Evolutionary conservation across 2,888 invertebrate genomes (phyloP), one percentile per base, ranked within the genome.

Genomic region (Philopedon plagiatum): DNA sequence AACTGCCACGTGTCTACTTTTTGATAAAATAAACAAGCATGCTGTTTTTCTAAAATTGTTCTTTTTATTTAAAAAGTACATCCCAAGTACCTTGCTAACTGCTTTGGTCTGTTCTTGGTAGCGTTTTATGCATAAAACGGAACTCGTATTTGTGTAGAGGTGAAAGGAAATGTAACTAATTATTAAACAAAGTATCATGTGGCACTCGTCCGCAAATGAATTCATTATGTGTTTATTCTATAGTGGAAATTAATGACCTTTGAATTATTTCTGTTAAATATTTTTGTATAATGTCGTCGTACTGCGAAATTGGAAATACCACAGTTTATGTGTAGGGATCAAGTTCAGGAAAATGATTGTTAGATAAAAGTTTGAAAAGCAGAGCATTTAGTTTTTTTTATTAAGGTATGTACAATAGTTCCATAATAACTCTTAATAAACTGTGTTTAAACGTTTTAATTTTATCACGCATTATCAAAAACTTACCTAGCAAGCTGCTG

Each of bases 121-220:
- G 39, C n/a, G 39, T 7, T 5, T 1, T 13, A 39, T 15, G 1
- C 11, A 15, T 15, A 26, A 19, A 13, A 49, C 15, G 7, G 18
- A 8, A n/a, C 19, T 3, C n/a, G 58, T 70, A 65, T 66, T 26
- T 68, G 51, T 64, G 56, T 58, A 62, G 58, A 74, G 70, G 74
- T 74, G 74, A 74, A 74, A 74, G 71, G 68, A 67, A 56, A 26
- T 39, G 21, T 26, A 54, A 23, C 37, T 41, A 58, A 63, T 63
- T 51, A 56, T 64, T 64, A 56, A 41, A 54, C 64, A 64, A 51
- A 37, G 54, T 62, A 41, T 54, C 51, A 13, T 19, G 13, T 54
- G 51, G 63, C 18, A 49, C 39, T 63, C 63, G 23, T 51, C 46
- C 44, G 46, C 62, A 44, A 46, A 62, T 41, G 46, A 46, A 46